phyloP scores from a whole-genome alignment of 1,140 invertebrate species.

The Drosophila nigrodunni region DNA sequence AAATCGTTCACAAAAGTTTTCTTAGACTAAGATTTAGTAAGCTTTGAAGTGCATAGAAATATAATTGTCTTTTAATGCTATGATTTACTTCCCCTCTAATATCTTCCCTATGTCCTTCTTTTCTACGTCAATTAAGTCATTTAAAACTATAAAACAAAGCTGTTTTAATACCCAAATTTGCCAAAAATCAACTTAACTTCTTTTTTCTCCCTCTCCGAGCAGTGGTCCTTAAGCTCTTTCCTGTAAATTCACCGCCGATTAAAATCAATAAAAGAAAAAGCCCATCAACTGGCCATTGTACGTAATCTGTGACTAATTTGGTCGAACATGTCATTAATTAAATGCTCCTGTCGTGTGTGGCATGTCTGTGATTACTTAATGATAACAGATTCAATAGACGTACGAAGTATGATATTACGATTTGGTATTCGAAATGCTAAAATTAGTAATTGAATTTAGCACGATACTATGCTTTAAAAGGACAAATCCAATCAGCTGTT shows the following conservation, averaged over 20 bases:
- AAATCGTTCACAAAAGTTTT: too few relatives aligned
- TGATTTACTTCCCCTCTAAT: too few relatives aligned
- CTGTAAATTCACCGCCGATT: neutral
- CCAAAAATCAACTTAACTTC: too few relatives aligned
- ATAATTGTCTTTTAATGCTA: too few relatives aligned
- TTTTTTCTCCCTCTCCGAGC: neutral
- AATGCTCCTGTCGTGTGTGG: slow-evolving; percentile 8
- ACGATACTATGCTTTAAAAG: slow-evolving; percentile 51
- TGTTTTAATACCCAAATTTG: too few relatives aligned
- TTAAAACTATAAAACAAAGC: too few relatives aligned
- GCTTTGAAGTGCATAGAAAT: too few relatives aligned
- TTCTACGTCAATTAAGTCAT: too few relatives aligned
- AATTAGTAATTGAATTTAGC: slow-evolving; percentile 73
- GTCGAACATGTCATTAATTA: slow-evolving; percentile 66
- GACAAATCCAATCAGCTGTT: slow-evolving; percentile 72
- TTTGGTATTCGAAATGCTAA: neutral
- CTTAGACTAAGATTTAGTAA: too few relatives aligned
- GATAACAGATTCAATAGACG: slow-evolving; percentile 45
- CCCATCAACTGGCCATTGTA: slow-evolving; percentile 16
- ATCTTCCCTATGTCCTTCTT: too few relatives aligned
- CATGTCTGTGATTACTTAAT: slow-evolving; percentile 46
- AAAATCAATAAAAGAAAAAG: slow-evolving; percentile 28
- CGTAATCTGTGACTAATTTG: slow-evolving; percentile 63
- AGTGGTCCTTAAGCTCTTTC: neutral
- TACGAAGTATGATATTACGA: neutral